Evolutionary conservation across 2,888 invertebrate species (phyloP).

Genomic region (Steinernema scapterisci): DNA sequence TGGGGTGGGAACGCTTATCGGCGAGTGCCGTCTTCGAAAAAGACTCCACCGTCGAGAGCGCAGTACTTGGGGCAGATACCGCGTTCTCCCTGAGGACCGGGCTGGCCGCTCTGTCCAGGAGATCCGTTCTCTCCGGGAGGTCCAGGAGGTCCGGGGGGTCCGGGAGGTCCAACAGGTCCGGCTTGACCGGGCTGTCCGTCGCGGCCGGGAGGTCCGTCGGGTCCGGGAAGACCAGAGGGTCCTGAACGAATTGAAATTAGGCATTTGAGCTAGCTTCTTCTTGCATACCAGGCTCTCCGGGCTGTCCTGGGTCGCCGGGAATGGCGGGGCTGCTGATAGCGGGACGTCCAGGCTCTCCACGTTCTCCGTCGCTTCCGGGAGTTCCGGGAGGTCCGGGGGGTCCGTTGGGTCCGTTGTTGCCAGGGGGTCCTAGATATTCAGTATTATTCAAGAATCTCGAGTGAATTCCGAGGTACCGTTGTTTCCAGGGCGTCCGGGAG

Average conservation of each 20-base stretch:
- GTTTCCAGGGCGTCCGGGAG: slow-evolving; percentile 61
- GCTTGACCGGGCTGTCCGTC: slow-evolving; percentile 57
- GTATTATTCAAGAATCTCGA: not conserved
- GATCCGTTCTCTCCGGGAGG: slow-evolving; percentile 48
- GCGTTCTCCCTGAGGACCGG: slow-evolving; percentile 43
- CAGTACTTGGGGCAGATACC: slow-evolving; percentile 60
- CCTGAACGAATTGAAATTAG: not conserved
- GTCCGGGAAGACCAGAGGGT: slow-evolving; percentile 44
- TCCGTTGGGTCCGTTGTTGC: slow-evolving; percentile 60
- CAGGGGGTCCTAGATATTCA: slow-evolving; percentile 48
- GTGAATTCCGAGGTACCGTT: slow-evolving; percentile 34
- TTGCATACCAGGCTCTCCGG: slow-evolving; percentile 58
- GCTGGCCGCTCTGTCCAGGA: slow-evolving; percentile 34
- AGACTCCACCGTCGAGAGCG: slow-evolving; percentile 57
- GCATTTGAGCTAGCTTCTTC: no score
- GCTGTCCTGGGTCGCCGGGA: slow-evolving; percentile 64
- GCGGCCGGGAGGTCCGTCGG: slow-evolving; percentile 62
- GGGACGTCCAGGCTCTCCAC: slow-evolving; percentile 60
- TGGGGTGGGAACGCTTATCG: slow-evolving; percentile 28
- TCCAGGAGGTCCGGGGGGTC: slow-evolving; percentile 58
- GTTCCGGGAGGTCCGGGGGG: slow-evolving; percentile 56
- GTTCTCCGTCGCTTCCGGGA: slow-evolving; percentile 58
- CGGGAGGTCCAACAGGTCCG: slow-evolving; percentile 51
- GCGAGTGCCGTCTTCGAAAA: slow-evolving; percentile 56
- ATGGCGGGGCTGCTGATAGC: slow-evolving; percentile 55